phyloP scores from a whole-genome alignment of 2,888 invertebrate species.

The Aspidiotus destructor region DNA sequence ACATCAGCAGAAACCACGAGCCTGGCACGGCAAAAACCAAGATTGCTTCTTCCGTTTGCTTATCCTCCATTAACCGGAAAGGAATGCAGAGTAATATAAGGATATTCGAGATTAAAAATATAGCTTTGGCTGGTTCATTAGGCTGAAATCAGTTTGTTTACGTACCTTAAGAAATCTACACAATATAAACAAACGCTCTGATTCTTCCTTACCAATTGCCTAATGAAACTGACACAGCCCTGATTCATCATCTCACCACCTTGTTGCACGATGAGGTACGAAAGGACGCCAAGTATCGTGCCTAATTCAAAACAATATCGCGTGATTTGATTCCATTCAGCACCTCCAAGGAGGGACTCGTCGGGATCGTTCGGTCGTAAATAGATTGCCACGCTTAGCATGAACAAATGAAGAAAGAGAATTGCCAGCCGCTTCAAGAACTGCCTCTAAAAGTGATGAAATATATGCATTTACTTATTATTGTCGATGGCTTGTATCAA shows the following conservation, averaged over 20 bases:
- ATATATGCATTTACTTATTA: not conserved
- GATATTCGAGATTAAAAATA: slow-evolving; percentile 84
- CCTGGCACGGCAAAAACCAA: slow-evolving; percentile 87
- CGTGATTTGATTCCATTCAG: slow-evolving; percentile 45
- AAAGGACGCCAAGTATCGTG: slow-evolving; percentile 73
- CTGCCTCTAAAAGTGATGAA: slow-evolving; percentile 58
- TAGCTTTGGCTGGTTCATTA: slow-evolving; percentile 87
- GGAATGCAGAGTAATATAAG: slow-evolving; percentile 83
- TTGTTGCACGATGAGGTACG: slow-evolving; percentile 83
- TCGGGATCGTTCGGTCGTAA: slow-evolving; percentile 63
- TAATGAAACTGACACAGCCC: slow-evolving; percentile 77
- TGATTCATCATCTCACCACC: slow-evolving; percentile 92
- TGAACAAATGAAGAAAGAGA: slow-evolving; percentile 73
- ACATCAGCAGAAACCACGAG: slow-evolving; percentile 95
- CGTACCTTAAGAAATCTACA: not conserved
- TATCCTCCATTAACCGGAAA: slow-evolving; percentile 62
- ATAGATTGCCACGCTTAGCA: slow-evolving; percentile 84
- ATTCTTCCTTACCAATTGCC: slow-evolving; percentile 65
- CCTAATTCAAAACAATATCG: slow-evolving; percentile 73
- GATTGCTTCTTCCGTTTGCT: slow-evolving; percentile 79
- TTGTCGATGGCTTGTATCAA: not conserved
- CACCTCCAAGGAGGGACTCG: slow-evolving; percentile 47
- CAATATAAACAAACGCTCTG: too few species aligned
- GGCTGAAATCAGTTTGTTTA: slow-evolving; percentile 51
- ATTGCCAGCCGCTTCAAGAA: slow-evolving; percentile 85